phyloP scores from a whole-genome alignment of 2,113 vertebrate species.

The Eptatretus burgeri region DNA sequence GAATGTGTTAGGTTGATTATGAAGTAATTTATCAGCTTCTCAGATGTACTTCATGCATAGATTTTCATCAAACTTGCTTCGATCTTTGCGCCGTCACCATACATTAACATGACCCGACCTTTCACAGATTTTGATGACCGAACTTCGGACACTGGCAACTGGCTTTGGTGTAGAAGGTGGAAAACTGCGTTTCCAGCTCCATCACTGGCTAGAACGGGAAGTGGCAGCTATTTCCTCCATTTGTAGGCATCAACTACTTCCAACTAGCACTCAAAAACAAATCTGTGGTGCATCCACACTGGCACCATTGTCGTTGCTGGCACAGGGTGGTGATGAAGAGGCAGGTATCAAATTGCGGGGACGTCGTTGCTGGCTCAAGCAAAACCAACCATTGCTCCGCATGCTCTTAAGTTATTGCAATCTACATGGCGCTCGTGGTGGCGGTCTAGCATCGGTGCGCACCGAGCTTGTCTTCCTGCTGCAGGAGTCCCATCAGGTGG shows the following conservation, averaged over 20 bases:
- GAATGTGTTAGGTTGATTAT: too few species aligned
- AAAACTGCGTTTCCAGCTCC: slow-evolving; percentile 81
- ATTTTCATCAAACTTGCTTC: too few species aligned
- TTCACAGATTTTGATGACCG: slow-evolving; percentile 51
- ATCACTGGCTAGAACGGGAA: slow-evolving; percentile 92
- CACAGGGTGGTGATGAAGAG: too few species aligned
- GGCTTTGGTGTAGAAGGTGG: slow-evolving; percentile 93
- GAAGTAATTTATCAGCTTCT: too few species aligned
- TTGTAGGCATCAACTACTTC: too few species aligned
- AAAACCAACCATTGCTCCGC: slow-evolving; percentile 68
- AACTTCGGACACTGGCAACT: slow-evolving; percentile 71
- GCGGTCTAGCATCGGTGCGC: slow-evolving; percentile 74
- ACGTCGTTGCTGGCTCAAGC: slow-evolving; percentile 66
- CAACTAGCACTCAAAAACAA: too few species aligned
- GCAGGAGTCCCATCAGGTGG: slow-evolving; percentile 88
- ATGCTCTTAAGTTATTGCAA: slow-evolving; percentile 94
- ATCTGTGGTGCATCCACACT: too few species aligned
- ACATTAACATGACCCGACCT: too few species aligned
- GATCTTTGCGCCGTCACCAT: too few species aligned
- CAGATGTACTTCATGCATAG: too few species aligned
- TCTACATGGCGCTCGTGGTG: slow-evolving; percentile 82
- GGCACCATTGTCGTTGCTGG: too few species aligned
- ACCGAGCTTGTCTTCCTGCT: slow-evolving; percentile 93
- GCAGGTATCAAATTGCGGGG: too few species aligned
- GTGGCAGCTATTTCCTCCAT: slow-evolving; percentile 27